Evolutionary conservation across 2,113 vertebrate genomes (phyloP).

Genomic region (Daubentonia madagascariensis): DNA sequence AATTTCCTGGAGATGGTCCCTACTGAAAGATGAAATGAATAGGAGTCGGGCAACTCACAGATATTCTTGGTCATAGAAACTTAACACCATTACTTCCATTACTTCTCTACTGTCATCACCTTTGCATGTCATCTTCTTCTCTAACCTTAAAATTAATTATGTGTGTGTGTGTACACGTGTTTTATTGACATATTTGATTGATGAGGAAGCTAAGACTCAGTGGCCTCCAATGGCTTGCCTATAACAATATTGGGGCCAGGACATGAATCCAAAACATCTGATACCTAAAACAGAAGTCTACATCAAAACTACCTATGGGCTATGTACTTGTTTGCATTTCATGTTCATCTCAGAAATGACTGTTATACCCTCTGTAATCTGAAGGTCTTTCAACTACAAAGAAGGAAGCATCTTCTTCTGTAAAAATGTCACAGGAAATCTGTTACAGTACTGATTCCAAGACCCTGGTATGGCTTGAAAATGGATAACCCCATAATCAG

Average conservation of each 20-base stretch:
- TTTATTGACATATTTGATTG: conserved; percentile 25
- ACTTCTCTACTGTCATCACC: neutral
- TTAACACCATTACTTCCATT: neutral
- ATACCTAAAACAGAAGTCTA: neutral
- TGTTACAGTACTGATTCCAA: neutral
- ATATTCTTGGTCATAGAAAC: neutral
- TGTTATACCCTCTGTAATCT: neutral
- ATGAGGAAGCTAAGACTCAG: neutral
- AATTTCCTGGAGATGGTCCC: neutral
- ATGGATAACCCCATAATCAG: neutral
- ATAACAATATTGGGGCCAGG: neutral
- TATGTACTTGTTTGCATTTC: neutral
- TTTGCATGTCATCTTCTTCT: neutral
- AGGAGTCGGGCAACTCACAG: neutral
- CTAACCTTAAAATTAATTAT: neutral
- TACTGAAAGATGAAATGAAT: neutral
- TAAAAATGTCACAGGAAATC: neutral
- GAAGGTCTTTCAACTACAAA: neutral
- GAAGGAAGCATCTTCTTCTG: neutral
- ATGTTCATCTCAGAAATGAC: conserved; percentile 5
- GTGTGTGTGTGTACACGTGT: neutral
- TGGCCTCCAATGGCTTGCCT: neutral
- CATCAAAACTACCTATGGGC: neutral
- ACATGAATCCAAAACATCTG: neutral
- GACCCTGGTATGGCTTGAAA: neutral